Evolutionary conservation across 2,888 invertebrate genomes (phyloP).

Genomic region (Polyploca ridens): DNA sequence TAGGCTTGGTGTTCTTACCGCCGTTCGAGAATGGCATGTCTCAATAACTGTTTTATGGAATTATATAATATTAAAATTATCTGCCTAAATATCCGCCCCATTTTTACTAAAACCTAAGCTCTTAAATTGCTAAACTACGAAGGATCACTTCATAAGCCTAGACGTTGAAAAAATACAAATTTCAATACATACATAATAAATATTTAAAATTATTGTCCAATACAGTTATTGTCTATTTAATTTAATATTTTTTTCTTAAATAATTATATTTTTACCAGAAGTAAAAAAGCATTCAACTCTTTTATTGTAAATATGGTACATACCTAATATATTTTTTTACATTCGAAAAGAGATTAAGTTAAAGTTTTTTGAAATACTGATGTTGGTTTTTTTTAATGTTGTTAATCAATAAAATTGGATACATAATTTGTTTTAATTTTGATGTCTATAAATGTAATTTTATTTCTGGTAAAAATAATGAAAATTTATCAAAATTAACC

Average conservation of each 20-base stretch:
- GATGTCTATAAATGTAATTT: background rate
- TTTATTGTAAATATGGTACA: too few relatives aligned
- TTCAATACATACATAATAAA: slow-evolving; percentile 28
- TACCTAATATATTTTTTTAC: too few relatives aligned
- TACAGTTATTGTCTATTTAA: slow-evolving; percentile 23
- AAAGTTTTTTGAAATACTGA: too few relatives aligned
- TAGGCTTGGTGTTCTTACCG: too few relatives aligned
- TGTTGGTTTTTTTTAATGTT: too few relatives aligned
- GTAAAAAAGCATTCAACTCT: background rate
- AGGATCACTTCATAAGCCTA: slow-evolving; percentile 48
- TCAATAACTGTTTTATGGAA: too few relatives aligned
- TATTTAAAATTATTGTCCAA: slow-evolving; percentile 12
- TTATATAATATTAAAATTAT: too few relatives aligned
- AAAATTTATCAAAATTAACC: background rate
- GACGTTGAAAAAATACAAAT: slow-evolving; percentile 64
- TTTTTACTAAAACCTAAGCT: slow-evolving; percentile 38
- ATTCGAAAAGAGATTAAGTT: too few relatives aligned
- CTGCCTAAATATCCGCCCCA: slow-evolving; percentile 35
- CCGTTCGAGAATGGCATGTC: too few relatives aligned
- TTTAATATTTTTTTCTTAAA: slow-evolving; percentile 1
- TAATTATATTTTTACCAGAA: background rate
- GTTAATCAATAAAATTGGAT: too few relatives aligned
- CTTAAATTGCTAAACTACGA: slow-evolving; percentile 53
- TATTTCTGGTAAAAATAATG: background rate
- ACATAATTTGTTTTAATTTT: background rate